These are phyloP conservation scores for Stenotaenia linearis DNA, from an alignment of 2,888 invertebrate genomes.

Conservation along the genomic window DNA sequence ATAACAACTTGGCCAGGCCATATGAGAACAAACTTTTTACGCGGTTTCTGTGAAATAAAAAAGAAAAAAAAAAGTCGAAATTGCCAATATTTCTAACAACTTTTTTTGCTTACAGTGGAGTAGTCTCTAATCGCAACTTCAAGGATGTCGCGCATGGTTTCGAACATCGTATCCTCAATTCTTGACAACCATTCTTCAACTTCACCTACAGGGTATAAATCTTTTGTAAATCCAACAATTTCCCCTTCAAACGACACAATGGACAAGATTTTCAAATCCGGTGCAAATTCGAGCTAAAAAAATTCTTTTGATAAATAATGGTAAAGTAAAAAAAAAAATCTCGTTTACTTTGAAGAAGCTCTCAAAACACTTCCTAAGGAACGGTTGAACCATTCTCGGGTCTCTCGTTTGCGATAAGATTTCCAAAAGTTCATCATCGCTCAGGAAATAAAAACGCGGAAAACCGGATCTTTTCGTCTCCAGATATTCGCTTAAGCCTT, in stretches of 20 bases:
- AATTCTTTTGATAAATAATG: background rate
- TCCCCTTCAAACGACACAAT: slow-evolving; percentile 76
- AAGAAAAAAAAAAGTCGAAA: background rate
- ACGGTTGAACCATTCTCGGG: slow-evolving; percentile 70
- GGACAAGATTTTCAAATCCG: slow-evolving; percentile 61
- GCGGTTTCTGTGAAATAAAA: slow-evolving; percentile 40
- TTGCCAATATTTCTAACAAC: too few relatives aligned
- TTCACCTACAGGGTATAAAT: slow-evolving; percentile 63
- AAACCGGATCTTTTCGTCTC: slow-evolving; percentile 68
- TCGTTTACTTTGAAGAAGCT: slow-evolving; percentile 63
- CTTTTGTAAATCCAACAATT: slow-evolving; percentile 60
- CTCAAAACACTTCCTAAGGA: slow-evolving; percentile 77
- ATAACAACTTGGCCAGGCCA: slow-evolving; percentile 79
- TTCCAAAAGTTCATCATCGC: slow-evolving; percentile 74
- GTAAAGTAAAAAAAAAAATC: too few relatives aligned
- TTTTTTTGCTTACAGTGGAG: slow-evolving; percentile 37
- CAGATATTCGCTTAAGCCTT: slow-evolving; percentile 70
- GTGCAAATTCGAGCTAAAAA: slow-evolving; percentile 55
- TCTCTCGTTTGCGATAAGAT: slow-evolving; percentile 73
- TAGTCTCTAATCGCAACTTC: slow-evolving; percentile 51
- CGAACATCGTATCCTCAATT: slow-evolving; percentile 65
- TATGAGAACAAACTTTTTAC: slow-evolving; percentile 63
- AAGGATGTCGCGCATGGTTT: slow-evolving; percentile 54
- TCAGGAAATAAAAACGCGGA: slow-evolving; percentile 73
- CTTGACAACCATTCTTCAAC: slow-evolving; percentile 68